A percentile compares a stretch with the other conserved stretches of the same genome.
Conservation (phyloP, 2,797 vertebrate genomes). For the Epinephelus coioides region DNA sequence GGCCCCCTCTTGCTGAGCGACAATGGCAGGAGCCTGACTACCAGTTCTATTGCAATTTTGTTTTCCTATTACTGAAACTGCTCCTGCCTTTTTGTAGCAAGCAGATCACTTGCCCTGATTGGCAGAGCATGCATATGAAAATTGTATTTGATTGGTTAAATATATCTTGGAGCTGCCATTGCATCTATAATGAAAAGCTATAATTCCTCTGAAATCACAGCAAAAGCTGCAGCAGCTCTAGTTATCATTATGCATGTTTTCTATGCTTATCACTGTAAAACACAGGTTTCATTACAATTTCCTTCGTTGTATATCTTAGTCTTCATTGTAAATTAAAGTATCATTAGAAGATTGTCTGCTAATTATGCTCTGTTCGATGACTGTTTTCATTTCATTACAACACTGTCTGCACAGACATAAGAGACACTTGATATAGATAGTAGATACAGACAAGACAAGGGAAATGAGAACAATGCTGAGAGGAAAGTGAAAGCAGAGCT, state of each 20-base stretch:
- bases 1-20: too few relatives aligned
- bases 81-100: not conserved
- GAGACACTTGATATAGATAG: not conserved
- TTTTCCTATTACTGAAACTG: too few relatives aligned
- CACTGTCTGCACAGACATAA: not conserved
- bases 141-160: slow-evolving; percentile 11
- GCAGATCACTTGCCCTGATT: slow-evolving; percentile 13
- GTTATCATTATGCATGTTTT: not conserved
- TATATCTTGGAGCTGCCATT: slow-evolving; percentile 4
- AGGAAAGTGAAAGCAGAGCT: slow-evolving; percentile 31
- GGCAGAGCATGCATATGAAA: slow-evolving; percentile 16
- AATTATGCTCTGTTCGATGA: not conserved
- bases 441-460: slow-evolving; percentile 10
- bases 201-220: not conserved
- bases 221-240: not conserved
- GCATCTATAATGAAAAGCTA: not conserved
- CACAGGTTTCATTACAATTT: not conserved
- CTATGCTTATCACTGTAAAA: not conserved
- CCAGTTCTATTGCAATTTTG: too few relatives aligned
- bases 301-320: not conserved
- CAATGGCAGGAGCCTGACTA: too few relatives aligned
- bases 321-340: slow-evolving; percentile 1
- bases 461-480: not conserved
- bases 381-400: not conserved
- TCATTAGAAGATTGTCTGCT: not conserved